Base-by-base conservation (phyloP, 2,888 invertebrate genomes). In the Carabus problematicus region DNA sequence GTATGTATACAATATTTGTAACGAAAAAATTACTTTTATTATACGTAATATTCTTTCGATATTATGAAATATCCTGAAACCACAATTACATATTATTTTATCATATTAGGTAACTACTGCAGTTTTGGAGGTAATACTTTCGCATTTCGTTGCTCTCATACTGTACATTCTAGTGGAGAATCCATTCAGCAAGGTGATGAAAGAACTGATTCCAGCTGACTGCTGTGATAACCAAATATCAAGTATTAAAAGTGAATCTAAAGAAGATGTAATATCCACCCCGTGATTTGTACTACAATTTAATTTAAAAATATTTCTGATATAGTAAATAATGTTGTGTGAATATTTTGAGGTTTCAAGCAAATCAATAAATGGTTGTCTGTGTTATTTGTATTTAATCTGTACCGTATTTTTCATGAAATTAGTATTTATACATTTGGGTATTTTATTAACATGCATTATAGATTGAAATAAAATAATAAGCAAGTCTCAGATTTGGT, bases 121-220 rank as follows among this genome's bases (percentile, higher is more conserved):
- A 1, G 73, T 82, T 0, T 85, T 85, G 0, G 83, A 85, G 1
- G 81, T 85, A 63, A 79, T 83, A 29, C 77, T 82, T 72, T 82
- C 86, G 0, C 83, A 84, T 61, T 43, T 82, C 0, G 77, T 80
- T 0, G 81, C 86, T 0, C 77, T 86, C 0, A 61, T 84, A 0
- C 75, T 87, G 0, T 86, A 85, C 80, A 77, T 87, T 1, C 72
- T 84, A 0, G 82, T 83, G 0, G 88, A 88, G 76, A 86, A 85
- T 0, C 88, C 88, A 0, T 77, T 83, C 7, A 84, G 85, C 67
- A 85, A 85, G 55, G 76, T 87, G 0, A 77, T 85, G n/a, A 74
- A 76, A n/a, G 71, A 78, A 39, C 56, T 80, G 8, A 66, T 79
- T 19, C 56, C 64, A 19, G 1, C 59, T 9, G 59, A 40, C 11